phyloP scores from a whole-genome alignment of 2,888 invertebrate species.

The Margaritifera margaritifera region DNA sequence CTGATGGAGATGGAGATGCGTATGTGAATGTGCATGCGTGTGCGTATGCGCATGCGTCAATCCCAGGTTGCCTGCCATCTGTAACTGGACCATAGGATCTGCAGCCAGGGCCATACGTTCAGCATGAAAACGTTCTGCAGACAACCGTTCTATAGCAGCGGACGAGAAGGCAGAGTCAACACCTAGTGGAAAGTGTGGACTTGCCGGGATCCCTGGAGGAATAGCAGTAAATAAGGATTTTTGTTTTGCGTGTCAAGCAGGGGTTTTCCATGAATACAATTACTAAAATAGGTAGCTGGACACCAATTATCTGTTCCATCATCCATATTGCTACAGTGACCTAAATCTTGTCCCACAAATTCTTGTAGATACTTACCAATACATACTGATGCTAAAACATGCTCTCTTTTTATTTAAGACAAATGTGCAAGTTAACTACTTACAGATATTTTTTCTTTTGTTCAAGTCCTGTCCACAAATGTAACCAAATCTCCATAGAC shows the following conservation, averaged over 20 bases:
- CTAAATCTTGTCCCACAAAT: no score
- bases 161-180: conserved; percentile 40
- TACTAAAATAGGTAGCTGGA: no score
- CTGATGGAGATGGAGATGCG: conserved; percentile 83
- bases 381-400: no score
- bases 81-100: conserved; percentile 92
- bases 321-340: no score
- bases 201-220: conserved; percentile 47
- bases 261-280: conserved; percentile 12
- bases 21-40: conserved; percentile 93
- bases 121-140: conserved; percentile 79
- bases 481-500: no score
- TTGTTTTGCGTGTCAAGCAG: conserved; percentile 2
- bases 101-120: conserved; percentile 80
- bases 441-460: no score
- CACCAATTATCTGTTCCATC: no score
- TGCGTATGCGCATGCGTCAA: conserved; percentile 81
- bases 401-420: no score
- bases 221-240: conserved; percentile 36
- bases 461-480: no score
- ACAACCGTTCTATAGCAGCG: conserved; percentile 47
- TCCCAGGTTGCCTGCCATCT: conserved; percentile 87
- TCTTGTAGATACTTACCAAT: no score
- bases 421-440: no score
- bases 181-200: conserved; percentile 30